These are phyloP conservation scores for Phymastichus coffea DNA, from an alignment of 1,140 invertebrate genomes.

Conservation along the genomic window DNA sequence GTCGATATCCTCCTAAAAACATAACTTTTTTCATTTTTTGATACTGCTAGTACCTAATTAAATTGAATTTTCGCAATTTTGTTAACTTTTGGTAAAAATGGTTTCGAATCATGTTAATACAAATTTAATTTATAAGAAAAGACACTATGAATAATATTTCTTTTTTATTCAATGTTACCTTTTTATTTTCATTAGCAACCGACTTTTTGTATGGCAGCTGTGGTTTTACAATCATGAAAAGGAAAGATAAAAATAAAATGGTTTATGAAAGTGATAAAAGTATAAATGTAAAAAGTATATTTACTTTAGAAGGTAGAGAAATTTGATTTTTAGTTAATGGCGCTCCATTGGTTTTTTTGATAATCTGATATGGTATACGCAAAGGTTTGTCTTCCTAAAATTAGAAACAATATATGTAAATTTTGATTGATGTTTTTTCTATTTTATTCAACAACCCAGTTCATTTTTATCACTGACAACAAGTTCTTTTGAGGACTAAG, in stretches of 20 bases:
- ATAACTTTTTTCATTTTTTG: too few relatives aligned
- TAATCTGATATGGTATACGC: not conserved
- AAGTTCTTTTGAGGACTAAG: not conserved
- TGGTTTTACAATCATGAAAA: too few relatives aligned
- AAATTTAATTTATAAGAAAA: too few relatives aligned
- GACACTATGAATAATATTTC: too few relatives aligned
- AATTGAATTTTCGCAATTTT: not conserved
- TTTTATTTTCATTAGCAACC: not conserved
- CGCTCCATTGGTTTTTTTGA: too few relatives aligned
- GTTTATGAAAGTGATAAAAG: too few relatives aligned
- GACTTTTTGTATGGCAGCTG: too few relatives aligned
- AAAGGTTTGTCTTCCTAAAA: slow-evolving; percentile 6
- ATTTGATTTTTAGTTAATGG: too few relatives aligned
- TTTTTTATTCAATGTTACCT: too few relatives aligned
- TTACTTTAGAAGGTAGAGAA: too few relatives aligned
- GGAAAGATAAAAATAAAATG: too few relatives aligned
- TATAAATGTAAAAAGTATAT: too few relatives aligned
- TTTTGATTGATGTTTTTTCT: not conserved
- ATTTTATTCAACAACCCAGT: not conserved
- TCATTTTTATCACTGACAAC: not conserved
- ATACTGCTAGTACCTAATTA: slow-evolving; percentile 2
- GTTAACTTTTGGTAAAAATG: not conserved
- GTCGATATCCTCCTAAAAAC: not conserved
- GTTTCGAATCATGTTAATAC: not conserved
- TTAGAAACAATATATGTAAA: not conserved